Percentiles rank a stretch among this genome's conserved stretches.
Evolutionary conservation across 2,113 vertebrate genomes (phyloP).

Genomic region (Turnix velox): DNA sequence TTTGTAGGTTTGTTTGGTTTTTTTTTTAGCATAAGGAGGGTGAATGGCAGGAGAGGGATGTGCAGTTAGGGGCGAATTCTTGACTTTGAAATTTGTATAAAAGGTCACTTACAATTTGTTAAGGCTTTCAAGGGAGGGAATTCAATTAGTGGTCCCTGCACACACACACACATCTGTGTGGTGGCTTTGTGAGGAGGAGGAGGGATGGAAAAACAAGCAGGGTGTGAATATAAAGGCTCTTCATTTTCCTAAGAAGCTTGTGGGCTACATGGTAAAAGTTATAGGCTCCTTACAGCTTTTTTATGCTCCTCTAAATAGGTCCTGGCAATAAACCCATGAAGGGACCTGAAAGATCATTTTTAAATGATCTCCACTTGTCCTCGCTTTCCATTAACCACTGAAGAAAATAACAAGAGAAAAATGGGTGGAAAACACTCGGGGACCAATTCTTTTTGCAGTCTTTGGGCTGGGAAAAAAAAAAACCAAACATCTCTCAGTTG

Average conservation of each 20-base stretch:
- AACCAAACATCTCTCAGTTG: not conserved
- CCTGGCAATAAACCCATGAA: constrained; percentile 10
- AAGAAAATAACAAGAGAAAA: constrained; percentile 36
- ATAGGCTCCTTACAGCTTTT: not conserved
- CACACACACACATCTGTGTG: not conserved
- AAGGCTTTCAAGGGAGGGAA: constrained; percentile 43
- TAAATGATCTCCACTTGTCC: constrained; percentile 57
- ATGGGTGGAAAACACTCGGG: constrained; percentile 6
- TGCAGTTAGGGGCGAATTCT: not conserved
- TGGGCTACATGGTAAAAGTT: not conserved
- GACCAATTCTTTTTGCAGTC: constrained; percentile 24
- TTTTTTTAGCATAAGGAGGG: constrained; percentile 60
- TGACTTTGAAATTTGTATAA: constrained; percentile 58
- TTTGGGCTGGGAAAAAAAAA: constrained; percentile 7
- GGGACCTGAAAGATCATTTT: constrained; percentile 42
- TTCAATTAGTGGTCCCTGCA: constrained; percentile 53
- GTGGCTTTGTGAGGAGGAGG: not conserved
- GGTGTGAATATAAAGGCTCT: not conserved
- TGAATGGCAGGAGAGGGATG: constrained; percentile 58
- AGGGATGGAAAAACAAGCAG: not conserved
- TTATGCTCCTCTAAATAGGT: constrained; percentile 14
- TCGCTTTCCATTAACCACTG: constrained; percentile 47
- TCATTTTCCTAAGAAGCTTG: not conserved
- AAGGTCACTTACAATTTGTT: constrained; percentile 70
- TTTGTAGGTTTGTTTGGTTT: constrained; percentile 73